Evolutionary conservation across 53 echinoderm and acorn worm species (phyloP).

Genomic region (Echinarachnius parma): DNA sequence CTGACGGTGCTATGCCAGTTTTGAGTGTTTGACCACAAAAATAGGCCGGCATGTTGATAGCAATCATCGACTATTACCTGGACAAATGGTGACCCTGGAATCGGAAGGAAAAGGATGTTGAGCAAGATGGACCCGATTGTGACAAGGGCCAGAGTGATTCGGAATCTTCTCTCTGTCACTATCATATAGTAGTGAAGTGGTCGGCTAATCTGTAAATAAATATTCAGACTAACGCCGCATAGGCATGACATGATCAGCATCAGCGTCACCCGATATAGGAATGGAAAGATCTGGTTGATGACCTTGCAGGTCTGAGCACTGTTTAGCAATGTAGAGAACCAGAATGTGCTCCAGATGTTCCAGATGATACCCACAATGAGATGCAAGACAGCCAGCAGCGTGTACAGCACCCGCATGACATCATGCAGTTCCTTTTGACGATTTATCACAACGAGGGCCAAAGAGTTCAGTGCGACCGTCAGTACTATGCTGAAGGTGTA

Average conservation of each 20-base stretch:
- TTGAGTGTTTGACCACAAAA: too few species aligned
- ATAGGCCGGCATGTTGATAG: too few species aligned
- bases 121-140: too few species aligned
- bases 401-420: constrained; percentile 4
- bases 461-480: too few species aligned
- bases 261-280: background rate
- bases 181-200: constrained; percentile 1
- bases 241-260: constrained; percentile 2
- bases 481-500: too few species aligned
- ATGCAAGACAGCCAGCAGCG: background rate
- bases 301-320: background rate
- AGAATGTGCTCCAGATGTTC: background rate
- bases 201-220: constrained; percentile 1
- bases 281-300: background rate
- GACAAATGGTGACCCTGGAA: too few species aligned
- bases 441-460: background rate
- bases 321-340: background rate
- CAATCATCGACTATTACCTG: too few species aligned
- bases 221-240: constrained; percentile 1
- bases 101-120: too few species aligned
- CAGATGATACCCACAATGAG: background rate
- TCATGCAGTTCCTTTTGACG: constrained; percentile 11
- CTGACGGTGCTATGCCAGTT: too few species aligned
- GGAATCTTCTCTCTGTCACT: background rate
- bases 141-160: background rate